Evolutionary conservation across 2,113 vertebrate species (phyloP).

Genomic region (Bos indicus): DNA sequence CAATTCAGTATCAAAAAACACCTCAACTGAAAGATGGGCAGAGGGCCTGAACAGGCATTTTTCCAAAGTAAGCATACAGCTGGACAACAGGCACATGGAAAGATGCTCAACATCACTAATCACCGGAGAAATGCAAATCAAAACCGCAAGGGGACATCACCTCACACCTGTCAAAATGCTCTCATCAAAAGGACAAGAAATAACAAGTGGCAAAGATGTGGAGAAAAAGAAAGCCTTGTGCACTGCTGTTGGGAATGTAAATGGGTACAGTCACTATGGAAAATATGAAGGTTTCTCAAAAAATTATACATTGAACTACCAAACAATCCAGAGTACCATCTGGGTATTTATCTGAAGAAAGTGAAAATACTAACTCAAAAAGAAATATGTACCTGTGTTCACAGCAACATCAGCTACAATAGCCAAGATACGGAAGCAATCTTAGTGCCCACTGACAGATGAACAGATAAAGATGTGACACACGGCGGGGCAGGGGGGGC

Average conservation of each 20-base stretch:
- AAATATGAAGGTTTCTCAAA: not conserved
- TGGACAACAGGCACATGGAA: not conserved
- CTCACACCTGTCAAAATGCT: not conserved
- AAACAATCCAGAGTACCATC: not conserved
- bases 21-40: not conserved
- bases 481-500: too few relatives aligned
- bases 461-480: not conserved
- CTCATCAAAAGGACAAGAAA: not conserved
- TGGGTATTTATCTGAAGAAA: not conserved
- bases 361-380: not conserved
- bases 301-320: not conserved
- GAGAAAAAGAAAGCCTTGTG: not conserved
- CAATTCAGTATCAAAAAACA: not conserved
- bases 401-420: not conserved
- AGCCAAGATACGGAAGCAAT: not conserved
- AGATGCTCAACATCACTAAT: not conserved
- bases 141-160: not conserved
- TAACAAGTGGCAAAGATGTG: not conserved
- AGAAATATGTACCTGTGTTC: not conserved
- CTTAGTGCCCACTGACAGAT: not conserved
- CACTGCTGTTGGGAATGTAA: not conserved
- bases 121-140: not conserved
- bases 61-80: not conserved
- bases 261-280: not conserved
- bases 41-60: not conserved